Evolutionary conservation across 2,797 vertebrate genomes (phyloP).

Genomic region (Chanos chanos): DNA sequence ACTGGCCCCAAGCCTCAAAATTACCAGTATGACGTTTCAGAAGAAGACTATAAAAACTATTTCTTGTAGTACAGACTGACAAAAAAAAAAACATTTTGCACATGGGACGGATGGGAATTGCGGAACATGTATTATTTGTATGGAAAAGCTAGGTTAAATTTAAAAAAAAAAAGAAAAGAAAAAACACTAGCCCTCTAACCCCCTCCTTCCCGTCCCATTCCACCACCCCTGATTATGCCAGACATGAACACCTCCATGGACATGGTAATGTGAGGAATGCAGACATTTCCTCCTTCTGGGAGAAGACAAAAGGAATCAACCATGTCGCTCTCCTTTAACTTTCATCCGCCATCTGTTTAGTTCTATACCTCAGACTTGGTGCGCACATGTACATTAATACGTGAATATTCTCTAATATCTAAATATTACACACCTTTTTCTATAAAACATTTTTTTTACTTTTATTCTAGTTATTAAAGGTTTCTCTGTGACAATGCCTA

Average conservation of each 20-base stretch:
- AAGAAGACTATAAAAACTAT: background rate
- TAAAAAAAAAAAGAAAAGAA: too few relatives aligned
- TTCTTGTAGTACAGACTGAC: background rate
- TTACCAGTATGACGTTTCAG: too few relatives aligned
- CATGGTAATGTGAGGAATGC: constrained; percentile 82
- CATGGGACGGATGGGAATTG: constrained; percentile 20
- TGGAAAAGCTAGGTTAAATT: constrained; percentile 48
- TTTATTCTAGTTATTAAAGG: too few relatives aligned
- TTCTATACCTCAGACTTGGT: constrained; percentile 18
- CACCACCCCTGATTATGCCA: constrained; percentile 50
- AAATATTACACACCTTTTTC: too few relatives aligned
- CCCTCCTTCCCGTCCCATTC: constrained; percentile 34
- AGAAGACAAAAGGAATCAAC: constrained; percentile 72
- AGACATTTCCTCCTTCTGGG: constrained; percentile 76
- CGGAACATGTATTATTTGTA: constrained; percentile 50
- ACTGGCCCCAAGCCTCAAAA: too few relatives aligned
- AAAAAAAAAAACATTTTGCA: too few relatives aligned
- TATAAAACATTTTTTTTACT: too few relatives aligned
- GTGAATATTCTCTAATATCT: too few relatives aligned
- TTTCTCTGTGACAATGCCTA: too few relatives aligned
- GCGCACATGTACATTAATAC: too few relatives aligned
- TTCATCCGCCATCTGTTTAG: constrained; percentile 16
- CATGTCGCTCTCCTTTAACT: constrained; percentile 51
- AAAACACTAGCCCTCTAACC: too few relatives aligned
- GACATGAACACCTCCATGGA: constrained; percentile 67